Base-by-base conservation (phyloP, 1,140 invertebrate genomes). In the Steinernema khuongi region DNA sequence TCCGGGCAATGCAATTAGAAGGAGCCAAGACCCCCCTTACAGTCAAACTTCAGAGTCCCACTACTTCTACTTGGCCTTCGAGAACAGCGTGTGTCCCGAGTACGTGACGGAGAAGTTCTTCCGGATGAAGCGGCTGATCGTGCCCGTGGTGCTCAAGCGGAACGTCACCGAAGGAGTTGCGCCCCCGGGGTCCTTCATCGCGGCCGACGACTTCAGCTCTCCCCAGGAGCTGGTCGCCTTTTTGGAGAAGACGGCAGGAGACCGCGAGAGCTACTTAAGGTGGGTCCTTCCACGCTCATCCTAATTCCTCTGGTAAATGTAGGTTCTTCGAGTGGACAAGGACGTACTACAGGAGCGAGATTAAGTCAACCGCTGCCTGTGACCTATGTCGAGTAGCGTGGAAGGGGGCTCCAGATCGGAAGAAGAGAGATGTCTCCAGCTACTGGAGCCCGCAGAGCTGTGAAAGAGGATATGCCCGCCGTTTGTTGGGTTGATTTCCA, bases 81-180 rank as follows among this genome's bases (percentile, higher is more conserved):
- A 96, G 86, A 98, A 97, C 87, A 94, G 93, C 0, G 94, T 97
- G 80, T 98, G 95, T 86, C 89, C 90, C 67, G 94, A 97, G 86
- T 97, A 97, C 85, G 92, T 97, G 67, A 96, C 94, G 0, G 94
- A 97, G 85, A 97, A 97, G 85, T 94, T 96, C 85, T 93, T 89
- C 84, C 85, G 82, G 78, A 86, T 71, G 73, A 79, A 31, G 33
- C 29, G 77, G 31, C 41, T 77, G 30, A 76, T 77, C n/a, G 75
- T 77, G 0, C 75, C 75, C 22, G 33, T 77, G 22, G 75, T 76
- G 22, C 32, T 77, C 11, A 77, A 44, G 2, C 33, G 75, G n/a
- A 50, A 31, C n/a, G 44, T 73, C 33, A 44, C 41, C 26, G 41
- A 75, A 30, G 60, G 86, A 68, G 31, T 80, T 4, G 81, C 82